Evolutionary conservation across 2,888 invertebrate genomes (phyloP), one percentile per base, ranked within the genome.

Genomic region (Ophioninae sp.): DNA sequence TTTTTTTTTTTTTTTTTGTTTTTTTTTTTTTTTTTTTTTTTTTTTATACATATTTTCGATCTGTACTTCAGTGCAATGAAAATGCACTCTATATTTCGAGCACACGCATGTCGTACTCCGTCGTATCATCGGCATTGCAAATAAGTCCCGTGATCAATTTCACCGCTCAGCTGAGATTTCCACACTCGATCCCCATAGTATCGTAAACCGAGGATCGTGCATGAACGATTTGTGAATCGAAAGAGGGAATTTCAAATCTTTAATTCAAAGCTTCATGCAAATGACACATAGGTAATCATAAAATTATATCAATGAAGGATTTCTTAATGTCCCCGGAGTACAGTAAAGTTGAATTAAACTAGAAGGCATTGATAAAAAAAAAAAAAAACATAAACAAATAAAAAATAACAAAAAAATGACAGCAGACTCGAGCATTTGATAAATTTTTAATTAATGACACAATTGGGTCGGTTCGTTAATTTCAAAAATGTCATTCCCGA

Each of bases 71-170:
- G 7, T 41, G 44, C 20, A 7, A 69, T 44, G 59, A 41, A 69
- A 72, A 20, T 59, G 62, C 59, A 65, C 70, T 81, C 70, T 23
- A 61, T 68, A 67, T 21, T 8, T 39, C 70, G 72, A 76, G 77
- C 41, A 50, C 67, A 64, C 13, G 39, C 73, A 39, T 67, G 79
- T 62, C 59, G 37, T 68, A 61, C 65, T n/a, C 62, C 57, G 20
- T 39, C 57, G 57, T 56, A 59, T 73, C 75, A 68, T 80, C 75
- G 67, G 76, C 76, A 77, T 77, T 80, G 80, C 72, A 76, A 80
- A 80, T 80, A 68, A 80, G 76, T 62, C 67, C 59, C 56, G n/a
- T 20, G 50, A 76, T 59, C 21, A 77, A 70, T 81, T 81, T 81
- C 67, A 65, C 56, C 75, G 30, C 30, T 69, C 41, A 37, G 65